Evolutionary conservation across 2,888 invertebrate species (phyloP), one percentile per base, ranked within the genome.

Genomic region (Onchidella celtica): DNA sequence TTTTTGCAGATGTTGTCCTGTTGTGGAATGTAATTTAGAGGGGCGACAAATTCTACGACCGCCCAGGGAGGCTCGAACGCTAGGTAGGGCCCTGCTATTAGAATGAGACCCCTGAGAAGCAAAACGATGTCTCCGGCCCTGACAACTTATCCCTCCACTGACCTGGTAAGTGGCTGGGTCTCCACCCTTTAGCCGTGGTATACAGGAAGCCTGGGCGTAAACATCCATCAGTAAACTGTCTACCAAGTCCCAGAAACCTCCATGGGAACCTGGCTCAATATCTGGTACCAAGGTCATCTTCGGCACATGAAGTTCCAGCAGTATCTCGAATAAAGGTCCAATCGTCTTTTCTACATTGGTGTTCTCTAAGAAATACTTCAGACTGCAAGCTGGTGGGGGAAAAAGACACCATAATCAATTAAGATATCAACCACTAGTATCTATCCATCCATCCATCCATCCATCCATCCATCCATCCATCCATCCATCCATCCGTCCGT

Each of bases 291-390:
- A 98, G 14, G 96, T 95, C 92, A 98, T 95, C 90, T 97, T 96
- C 0, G 97, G 97, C 86, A 97, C 97, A 84, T 90, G 86, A 2
- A 98, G 94, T 90, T 97, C 97, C 82, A 98, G 93, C 61, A 96
- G 96, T 0, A 97, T 97, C 94, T 98, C 97, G 91, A 98, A 96
- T 66, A 98, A 93, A 0, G 98, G 97, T 14, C 96, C 95, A 47
- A 96, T 95, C 87, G 95, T 95, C 87, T 96, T 96, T 63, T 95
- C 91, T 36, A 85, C 94, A 92, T 98, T 66, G 95, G 98, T 98
- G 91, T 98, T 97, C 90, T 98, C 98, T 63, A 97, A 95, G 85
- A 99, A 94, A 92, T 98, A 98, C 27, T 96, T 96, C 90, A 98
- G 94, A 92, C 97, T 97, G 87, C 94, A 95, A 86, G 91, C 24